Evolutionary conservation across 1,140 invertebrate species (phyloP), one percentile per base, ranked within the genome.

Genomic region (Pentalonia nigronervosa): DNA sequence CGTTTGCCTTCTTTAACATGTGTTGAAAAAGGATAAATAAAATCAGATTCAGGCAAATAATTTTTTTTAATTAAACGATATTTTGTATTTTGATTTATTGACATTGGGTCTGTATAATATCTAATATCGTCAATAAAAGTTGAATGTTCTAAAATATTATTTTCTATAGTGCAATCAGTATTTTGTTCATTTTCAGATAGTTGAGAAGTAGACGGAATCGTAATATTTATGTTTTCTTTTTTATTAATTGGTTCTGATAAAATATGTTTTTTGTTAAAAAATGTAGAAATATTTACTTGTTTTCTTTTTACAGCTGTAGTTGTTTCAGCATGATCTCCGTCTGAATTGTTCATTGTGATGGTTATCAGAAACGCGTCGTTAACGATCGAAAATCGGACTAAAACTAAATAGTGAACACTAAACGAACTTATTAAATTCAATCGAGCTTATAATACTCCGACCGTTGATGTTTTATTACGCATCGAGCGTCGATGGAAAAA

Each of bases 1-100:
- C 89, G 89, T 48, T 84, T 60, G 3, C 34, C 93, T 89, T 56
- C 93, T 90, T 60, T 93, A 34, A 45, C 23, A 60, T 92, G 93
- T 34, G 56, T 91, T 45, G 30, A 91, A 67, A 34, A 91, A 1
- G 30, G 90, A 91, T 56, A 91, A 56, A 81, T 81, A 81, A 81
- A 81, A 81, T 34, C n/a, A n/a, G 34, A 34, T 34, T 20, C n/a
- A 34, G 76, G 76, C 17, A 81, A 34, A 81, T 81, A 81, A 67
- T 36, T 81, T 34, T 81, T 81, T 81, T 81, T 81, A 36, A 76
- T 17, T 81, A 34, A 81, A 81, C 76, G 34, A 81, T 36, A 81
- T 81, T 36, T 81, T 34, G 17, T 81, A 7, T 81, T 81, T 20
- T 81, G 30, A 34, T 81, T 81, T 81, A 81, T 34, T 81, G 30